These are phyloP conservation scores for Eupithecia tripunctaria DNA, from an alignment of 2,888 invertebrate genomes.

Conservation along the genomic window DNA sequence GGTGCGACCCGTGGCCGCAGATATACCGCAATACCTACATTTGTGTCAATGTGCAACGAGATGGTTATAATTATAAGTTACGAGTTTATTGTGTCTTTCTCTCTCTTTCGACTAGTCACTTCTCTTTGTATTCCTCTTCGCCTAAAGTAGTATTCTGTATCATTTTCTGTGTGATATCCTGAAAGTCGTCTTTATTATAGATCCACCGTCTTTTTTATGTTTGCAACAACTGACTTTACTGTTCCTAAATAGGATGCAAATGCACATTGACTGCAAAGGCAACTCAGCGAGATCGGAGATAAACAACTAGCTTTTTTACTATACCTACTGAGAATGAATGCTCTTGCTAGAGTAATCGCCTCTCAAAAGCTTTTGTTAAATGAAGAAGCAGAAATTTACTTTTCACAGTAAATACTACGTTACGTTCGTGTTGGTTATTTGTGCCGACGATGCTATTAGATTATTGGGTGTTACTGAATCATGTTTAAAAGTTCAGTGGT, in stretches of 20 bases:
- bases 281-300: not conserved
- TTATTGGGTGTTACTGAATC: not conserved
- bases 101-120: not conserved
- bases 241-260: conserved; percentile 12
- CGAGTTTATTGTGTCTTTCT: not conserved
- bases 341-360: conserved; percentile 27
- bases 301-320: conserved; percentile 16
- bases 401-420: conserved; percentile 43
- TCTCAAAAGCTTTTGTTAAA: conserved; percentile 26
- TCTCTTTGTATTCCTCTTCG: not conserved
- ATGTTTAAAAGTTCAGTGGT: not conserved
- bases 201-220: not conserved
- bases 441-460: conserved; percentile 20
- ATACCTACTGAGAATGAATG: conserved; percentile 19
- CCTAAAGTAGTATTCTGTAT: not conserved
- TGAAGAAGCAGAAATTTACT: conserved; percentile 37
- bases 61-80: too few species aligned
- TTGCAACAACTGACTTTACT: not conserved
- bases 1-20: too few species aligned
- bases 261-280: conserved; percentile 11
- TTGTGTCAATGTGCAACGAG: too few species aligned
- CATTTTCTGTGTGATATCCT: not conserved
- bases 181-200: not conserved
- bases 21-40: too few species aligned
- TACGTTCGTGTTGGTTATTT: conserved; percentile 33